Conservation (phyloP, 2,797 vertebrate genomes). For the Molossus molossus region DNA sequence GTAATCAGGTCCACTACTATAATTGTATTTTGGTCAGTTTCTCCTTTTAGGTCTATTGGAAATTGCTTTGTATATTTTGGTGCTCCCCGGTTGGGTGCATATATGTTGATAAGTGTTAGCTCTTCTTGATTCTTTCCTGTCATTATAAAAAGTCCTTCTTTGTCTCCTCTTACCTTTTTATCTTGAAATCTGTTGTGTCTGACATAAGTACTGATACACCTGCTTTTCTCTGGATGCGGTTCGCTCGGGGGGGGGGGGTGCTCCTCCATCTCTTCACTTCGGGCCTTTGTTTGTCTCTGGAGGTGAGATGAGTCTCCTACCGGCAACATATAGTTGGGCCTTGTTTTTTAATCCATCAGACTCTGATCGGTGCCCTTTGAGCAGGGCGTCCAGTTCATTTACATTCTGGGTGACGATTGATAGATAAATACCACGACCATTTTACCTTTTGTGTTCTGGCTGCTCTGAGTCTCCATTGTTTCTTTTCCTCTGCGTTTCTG, state of each 20-base stretch:
- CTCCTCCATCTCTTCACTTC: neutral
- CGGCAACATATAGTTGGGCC: neutral
- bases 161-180: neutral
- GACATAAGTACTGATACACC: neutral
- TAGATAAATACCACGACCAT: neutral
- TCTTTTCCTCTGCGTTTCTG: neutral
- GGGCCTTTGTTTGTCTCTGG: neutral
- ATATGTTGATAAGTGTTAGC: neutral
- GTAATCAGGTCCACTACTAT: neutral
- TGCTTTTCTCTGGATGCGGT: neutral
- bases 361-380: neutral
- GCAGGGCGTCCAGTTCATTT: neutral
- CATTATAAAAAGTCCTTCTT: neutral
- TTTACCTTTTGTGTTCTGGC: neutral
- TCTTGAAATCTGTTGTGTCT: neutral
- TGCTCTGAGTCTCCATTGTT: neutral
- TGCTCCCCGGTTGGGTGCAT: neutral
- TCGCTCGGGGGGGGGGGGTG: neutral
- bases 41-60: neutral
- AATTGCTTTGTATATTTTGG: neutral
- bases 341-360: neutral
- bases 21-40: neutral
- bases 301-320: neutral
- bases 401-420: neutral
- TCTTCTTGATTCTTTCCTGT: neutral